Base-by-base conservation (phyloP, 2,113 vertebrate genomes). In the Chelonoidis abingdonii region DNA sequence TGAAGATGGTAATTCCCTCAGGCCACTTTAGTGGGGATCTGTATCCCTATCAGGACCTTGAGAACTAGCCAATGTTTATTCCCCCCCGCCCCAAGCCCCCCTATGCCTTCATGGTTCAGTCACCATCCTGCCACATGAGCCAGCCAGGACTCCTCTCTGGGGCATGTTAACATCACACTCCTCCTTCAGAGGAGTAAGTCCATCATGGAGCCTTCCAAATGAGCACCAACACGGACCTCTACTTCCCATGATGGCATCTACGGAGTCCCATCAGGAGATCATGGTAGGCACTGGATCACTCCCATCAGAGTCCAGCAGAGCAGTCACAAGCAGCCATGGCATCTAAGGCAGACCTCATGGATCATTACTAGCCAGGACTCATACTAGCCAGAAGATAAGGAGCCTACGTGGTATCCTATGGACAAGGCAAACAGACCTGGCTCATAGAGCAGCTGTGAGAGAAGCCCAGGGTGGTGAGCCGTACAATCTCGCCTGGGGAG, bases 391-490 rank as follows among this genome's bases (percentile, higher is more conserved):
- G 82, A 80, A 56, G 79, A 62, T 0, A 3, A 84, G 86, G 31
- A 21, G 4, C 2, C 31, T 59, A 29, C 2, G 19, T 41, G 65
- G 4, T 14, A 59, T 3, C 29, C 47, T 29, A 24, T 14, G 65
- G 22, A 27, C 8, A 62, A 1, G 81, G 22, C 5, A 4, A 52
- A 93, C 96, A 13, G 59, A 99, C 99, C 99, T 99, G 99, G 98
- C 99, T 99, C 98, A 99, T 98, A 35, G 99, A 99, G 91, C 99
- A 99, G 98, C 99, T 99, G 92, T 99, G 99, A 75, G 99, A 99
- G 98, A 99, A 99, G 93, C 99, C 99, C 0, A 98, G 98, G 0
- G 99, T 99, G 91, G 99, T 99, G 92, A 99, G 98, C 79, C 99
- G 98, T 94, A 99, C 97, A 7, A 99, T 98, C 75, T 99, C 99